Percentiles rank a stretch among this genome's conserved stretches.
These are phyloP conservation scores for Leptobrachium leishanense DNA, from an alignment of 2,113 vertebrate genomes.

Conservation along the genomic window DNA sequence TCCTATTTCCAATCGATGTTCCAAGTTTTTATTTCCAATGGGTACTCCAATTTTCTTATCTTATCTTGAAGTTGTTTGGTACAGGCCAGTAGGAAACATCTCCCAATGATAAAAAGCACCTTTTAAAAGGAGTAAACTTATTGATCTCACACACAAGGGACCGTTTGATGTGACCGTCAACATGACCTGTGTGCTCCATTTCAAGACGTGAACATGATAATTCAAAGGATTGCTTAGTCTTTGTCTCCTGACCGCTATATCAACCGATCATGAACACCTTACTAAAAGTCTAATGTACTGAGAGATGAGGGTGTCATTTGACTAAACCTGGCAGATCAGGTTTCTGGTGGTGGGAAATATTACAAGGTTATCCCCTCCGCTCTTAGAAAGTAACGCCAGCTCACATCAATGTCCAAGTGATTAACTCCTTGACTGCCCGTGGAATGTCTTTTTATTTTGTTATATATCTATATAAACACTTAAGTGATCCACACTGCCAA, in stretches of 20 bases:
- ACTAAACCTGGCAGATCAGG: constrained; percentile 72
- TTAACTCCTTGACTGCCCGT: not conserved
- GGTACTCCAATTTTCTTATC: too few species aligned
- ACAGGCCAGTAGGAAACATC: not conserved
- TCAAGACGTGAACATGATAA: constrained; percentile 77
- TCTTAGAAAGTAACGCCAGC: not conserved
- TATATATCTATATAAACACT: too few species aligned
- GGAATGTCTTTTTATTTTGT: too few species aligned
- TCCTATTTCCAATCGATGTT: too few species aligned
- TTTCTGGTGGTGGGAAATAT: constrained; percentile 67
- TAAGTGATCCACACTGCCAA: too few species aligned
- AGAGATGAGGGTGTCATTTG: constrained; percentile 50
- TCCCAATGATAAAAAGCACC: not conserved
- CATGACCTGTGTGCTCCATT: constrained; percentile 63
- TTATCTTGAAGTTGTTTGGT: not conserved
- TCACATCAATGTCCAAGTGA: not conserved
- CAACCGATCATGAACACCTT: constrained; percentile 78
- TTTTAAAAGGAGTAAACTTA: constrained; percentile 9
- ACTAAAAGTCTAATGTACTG: constrained; percentile 72
- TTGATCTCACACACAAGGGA: constrained; percentile 7
- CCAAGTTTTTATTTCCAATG: too few species aligned
- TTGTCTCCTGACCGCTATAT: constrained; percentile 84
- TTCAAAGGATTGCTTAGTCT: constrained; percentile 77
- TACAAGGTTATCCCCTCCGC: constrained; percentile 15
- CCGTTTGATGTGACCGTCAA: constrained; percentile 18